Percentiles rank a stretch among this genome's conserved stretches.
Evolutionary conservation across 2,113 vertebrate genomes (phyloP).

Genomic region (Columbina picui): DNA sequence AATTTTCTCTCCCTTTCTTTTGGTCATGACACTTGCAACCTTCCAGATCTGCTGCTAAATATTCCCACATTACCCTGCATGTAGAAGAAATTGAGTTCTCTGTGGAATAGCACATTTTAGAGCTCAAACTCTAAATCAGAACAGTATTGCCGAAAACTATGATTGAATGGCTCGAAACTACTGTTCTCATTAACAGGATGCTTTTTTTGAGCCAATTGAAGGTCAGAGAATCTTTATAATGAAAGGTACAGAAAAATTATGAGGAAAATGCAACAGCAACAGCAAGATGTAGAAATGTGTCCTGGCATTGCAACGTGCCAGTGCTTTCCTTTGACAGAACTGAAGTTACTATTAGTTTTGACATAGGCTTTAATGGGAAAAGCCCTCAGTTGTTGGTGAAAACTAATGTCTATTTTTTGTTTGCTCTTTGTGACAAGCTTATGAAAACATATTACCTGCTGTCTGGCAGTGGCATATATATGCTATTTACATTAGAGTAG

Average conservation of each 20-base stretch:
- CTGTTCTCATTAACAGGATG: not conserved
- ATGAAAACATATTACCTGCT: not conserved
- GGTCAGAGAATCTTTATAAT: not conserved
- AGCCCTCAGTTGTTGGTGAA: accelerated
- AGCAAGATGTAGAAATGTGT: not conserved
- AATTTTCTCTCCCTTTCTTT: not conserved
- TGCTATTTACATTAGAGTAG: not conserved
- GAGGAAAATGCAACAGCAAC: not conserved
- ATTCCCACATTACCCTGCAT: not conserved
- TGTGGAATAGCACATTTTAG: not conserved
- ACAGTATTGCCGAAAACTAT: not conserved
- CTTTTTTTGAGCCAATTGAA: not conserved
- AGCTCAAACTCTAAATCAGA: not conserved
- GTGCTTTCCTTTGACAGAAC: not conserved
- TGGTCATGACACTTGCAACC: not conserved
- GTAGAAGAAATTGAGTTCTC: conserved; percentile 2
- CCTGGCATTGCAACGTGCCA: not conserved
- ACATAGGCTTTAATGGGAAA: not conserved
- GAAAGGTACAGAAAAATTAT: not conserved
- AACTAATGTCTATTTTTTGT: not conserved
- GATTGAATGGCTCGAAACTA: not conserved
- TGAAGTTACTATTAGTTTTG: not conserved
- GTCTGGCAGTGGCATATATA: not conserved
- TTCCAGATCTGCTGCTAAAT: not conserved
- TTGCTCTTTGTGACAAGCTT: not conserved